These are phyloP conservation scores for Odontamblyopus rebecca DNA, from an alignment of 2,797 vertebrate genomes.

Conservation along the genomic window DNA sequence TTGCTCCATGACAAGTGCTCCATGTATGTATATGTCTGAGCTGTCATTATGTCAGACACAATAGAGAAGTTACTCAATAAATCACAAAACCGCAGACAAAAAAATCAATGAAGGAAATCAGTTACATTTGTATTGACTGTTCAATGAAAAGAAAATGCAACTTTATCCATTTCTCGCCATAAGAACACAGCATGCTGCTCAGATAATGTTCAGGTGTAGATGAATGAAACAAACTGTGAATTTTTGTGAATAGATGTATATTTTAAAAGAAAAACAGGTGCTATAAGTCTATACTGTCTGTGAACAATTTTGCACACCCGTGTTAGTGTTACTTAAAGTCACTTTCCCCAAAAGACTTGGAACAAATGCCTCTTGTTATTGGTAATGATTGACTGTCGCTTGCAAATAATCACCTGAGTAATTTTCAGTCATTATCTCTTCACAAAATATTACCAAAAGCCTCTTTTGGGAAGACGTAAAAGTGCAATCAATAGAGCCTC, in stretches of 20 bases:
- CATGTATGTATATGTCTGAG: background rate
- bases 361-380: conserved; percentile 8
- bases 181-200: background rate
- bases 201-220: background rate
- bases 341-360: background rate
- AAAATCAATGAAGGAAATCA: conserved; percentile 23
- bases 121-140: conserved; percentile 11
- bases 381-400: conserved; percentile 9
- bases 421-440: conserved; percentile 10
- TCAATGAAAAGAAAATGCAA: background rate
- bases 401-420: conserved; percentile 8
- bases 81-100: conserved; percentile 15
- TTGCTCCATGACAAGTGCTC: conserved; percentile 21
- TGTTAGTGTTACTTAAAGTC: background rate
- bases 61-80: conserved; percentile 15
- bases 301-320: background rate
- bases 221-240: background rate
- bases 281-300: background rate
- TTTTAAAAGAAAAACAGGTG: background rate
- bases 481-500: conserved; percentile 5
- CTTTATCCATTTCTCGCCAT: background rate
- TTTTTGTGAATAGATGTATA: background rate
- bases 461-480: background rate
- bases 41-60: conserved; percentile 7
- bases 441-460: conserved; percentile 6